Percentiles rank a stretch among this genome's conserved stretches.
Conservation (phyloP, 2,797 vertebrate genomes). For the Loriculus beryllinus region DNA sequence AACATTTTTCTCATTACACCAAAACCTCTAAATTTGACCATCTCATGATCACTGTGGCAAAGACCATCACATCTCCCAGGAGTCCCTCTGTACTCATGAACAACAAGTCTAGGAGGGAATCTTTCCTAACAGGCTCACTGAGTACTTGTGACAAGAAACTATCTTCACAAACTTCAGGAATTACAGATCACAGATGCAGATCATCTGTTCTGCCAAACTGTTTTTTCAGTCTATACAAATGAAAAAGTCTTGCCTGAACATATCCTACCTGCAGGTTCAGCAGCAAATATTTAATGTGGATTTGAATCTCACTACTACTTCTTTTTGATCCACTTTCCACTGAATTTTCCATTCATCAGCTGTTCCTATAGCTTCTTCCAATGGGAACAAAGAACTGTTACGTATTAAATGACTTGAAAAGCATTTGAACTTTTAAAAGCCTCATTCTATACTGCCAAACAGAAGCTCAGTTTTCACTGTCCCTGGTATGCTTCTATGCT, state of each 20-base stretch:
- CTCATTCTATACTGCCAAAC: background rate
- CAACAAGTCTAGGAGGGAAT: background rate
- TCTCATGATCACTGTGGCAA: fast-evolving
- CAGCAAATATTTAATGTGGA: background rate
- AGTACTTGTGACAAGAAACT: background rate
- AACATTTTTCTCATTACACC: background rate
- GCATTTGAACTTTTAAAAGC: background rate
- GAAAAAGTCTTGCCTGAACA: background rate
- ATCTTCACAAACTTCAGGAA: background rate
- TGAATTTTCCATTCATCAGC: background rate
- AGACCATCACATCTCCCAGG: background rate
- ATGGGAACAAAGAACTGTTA: background rate
- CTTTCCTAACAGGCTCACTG: background rate
- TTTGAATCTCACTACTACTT: background rate
- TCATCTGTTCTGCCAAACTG: background rate
- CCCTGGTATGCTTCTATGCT: background rate
- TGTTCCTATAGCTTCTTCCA: background rate
- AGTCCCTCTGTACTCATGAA: background rate
- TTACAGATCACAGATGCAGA: background rate
- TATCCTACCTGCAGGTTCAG: background rate
- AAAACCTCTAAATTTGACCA: background rate
- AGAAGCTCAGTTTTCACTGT: background rate
- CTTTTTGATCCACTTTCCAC: background rate
- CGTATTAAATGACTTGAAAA: background rate
- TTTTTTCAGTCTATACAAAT: background rate